phyloP scores from a whole-genome alignment of 2,797 vertebrate species.

The Gadopsis marmoratus region DNA sequence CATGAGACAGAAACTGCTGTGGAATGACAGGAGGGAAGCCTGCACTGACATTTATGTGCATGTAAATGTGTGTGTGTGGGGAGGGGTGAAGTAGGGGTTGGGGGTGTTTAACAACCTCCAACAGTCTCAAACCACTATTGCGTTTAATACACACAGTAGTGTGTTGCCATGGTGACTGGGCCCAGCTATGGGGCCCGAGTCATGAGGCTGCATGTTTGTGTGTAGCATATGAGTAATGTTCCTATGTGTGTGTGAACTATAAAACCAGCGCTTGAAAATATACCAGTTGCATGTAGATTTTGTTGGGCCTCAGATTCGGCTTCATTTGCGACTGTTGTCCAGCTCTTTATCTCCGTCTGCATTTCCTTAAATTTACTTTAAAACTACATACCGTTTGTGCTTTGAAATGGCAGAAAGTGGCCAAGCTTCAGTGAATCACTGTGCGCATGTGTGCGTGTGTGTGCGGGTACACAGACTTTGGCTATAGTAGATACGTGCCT shows the following conservation, averaged over 20 bases:
- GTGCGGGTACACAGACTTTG: conserved; percentile 65
- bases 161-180: conserved; percentile 88
- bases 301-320: conserved; percentile 21
- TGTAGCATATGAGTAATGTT: conserved; percentile 32
- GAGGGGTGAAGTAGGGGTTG: conserved; percentile 43
- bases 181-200: conserved; percentile 81
- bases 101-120: conserved; percentile 71
- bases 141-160: conserved; percentile 85
- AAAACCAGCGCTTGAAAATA: conserved; percentile 32
- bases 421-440: conserved; percentile 61
- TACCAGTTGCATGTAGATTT: conserved; percentile 39
- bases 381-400: conserved; percentile 53
- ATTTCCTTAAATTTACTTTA: conserved; percentile 51
- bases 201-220: conserved; percentile 68
- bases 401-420: conserved; percentile 56
- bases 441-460: conserved; percentile 49
- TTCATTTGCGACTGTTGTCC: conserved; percentile 29
- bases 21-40: conserved; percentile 18
- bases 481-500: conserved; percentile 59
- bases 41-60: conserved; percentile 41
- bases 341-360: conserved; percentile 23
- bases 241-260: conserved; percentile 22
- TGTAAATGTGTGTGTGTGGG: conserved; percentile 6
- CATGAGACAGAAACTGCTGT: conserved; percentile 1
- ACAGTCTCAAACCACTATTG: conserved; percentile 80